Conservation (phyloP, 1,140 invertebrate genomes). For the Eriosoma lanigerum region DNA sequence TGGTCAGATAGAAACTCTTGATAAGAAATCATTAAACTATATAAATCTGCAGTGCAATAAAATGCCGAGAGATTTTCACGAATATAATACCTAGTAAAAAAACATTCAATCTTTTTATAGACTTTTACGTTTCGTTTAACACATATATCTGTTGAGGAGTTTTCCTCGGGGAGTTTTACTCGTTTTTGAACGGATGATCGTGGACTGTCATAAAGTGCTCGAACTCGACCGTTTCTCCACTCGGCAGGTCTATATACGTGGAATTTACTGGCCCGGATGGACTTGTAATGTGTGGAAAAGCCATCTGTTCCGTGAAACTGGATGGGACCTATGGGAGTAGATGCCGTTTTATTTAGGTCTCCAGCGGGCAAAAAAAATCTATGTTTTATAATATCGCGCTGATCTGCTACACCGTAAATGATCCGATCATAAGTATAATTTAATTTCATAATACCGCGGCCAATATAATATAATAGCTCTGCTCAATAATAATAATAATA, state of each 20-base stretch:
- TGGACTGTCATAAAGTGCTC: not conserved
- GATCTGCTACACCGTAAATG: not conserved
- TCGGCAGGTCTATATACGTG: not conserved
- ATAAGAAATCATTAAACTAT: too few relatives aligned
- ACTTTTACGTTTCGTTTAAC: too few relatives aligned
- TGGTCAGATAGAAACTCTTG: too few relatives aligned
- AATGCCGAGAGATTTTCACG: not conserved
- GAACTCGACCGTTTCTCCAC: not conserved
- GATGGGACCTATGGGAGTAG: slow-evolving; percentile 31
- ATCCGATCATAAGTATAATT: slow-evolving; percentile 10
- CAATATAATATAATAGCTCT: too few relatives aligned
- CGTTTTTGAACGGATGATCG: not conserved
- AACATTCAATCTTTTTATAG: too few relatives aligned
- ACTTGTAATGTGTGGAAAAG: slow-evolving; percentile 23
- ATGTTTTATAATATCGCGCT: not conserved
- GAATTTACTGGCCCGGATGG: slow-evolving; percentile 15
- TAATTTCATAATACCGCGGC: too few relatives aligned
- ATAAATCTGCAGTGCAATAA: too few relatives aligned
- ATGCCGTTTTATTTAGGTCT: slow-evolving; percentile 31
- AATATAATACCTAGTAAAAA: too few relatives aligned
- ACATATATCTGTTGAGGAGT: too few relatives aligned
- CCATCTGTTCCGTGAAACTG: slow-evolving; percentile 17
- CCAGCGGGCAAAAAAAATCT: slow-evolving; percentile 5
- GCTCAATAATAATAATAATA: too few relatives aligned
- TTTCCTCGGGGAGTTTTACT: slow-evolving; percentile 7